Evolutionary conservation across 23 tunicate genomes (phyloP).

Genomic region (Halocynthia roretzi): DNA sequence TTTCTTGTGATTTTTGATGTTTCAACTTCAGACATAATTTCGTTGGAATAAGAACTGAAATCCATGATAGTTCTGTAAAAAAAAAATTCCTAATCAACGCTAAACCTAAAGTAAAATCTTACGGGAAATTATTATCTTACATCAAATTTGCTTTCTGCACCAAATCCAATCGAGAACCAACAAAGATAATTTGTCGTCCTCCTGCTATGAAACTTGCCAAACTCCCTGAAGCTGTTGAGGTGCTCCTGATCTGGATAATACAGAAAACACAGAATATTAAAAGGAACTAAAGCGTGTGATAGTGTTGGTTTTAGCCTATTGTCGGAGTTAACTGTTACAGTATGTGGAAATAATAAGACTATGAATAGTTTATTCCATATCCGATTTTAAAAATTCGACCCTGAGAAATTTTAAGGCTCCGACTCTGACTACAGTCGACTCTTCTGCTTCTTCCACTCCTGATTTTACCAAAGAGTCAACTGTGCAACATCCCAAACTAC

Average conservation of each 20-base stretch:
- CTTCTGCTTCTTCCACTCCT: not conserved
- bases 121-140: constrained; percentile 21
- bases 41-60: not conserved
- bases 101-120: not conserved
- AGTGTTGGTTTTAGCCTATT: too few relatives aligned
- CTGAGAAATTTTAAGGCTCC: too few relatives aligned
- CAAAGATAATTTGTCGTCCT: constrained; percentile 49
- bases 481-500: too few relatives aligned
- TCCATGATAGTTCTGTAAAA: not conserved
- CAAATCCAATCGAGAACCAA: constrained; percentile 26
- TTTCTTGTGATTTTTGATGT: not conserved
- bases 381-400: too few relatives aligned
- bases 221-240: constrained; percentile 9
- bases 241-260: constrained; percentile 11
- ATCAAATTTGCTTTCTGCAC: constrained; percentile 29
- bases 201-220: constrained; percentile 64
- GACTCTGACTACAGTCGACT: too few relatives aligned
- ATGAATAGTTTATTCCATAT: too few relatives aligned
- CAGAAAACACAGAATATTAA: not conserved
- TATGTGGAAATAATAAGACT: not conserved
- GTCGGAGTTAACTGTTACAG: not conserved
- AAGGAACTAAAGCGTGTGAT: not conserved
- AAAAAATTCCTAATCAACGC: not conserved
- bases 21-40: not conserved
- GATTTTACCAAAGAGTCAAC: not conserved